Base-by-base conservation (phyloP, 2,113 vertebrate genomes). In the Synchiropus splendidus region DNA sequence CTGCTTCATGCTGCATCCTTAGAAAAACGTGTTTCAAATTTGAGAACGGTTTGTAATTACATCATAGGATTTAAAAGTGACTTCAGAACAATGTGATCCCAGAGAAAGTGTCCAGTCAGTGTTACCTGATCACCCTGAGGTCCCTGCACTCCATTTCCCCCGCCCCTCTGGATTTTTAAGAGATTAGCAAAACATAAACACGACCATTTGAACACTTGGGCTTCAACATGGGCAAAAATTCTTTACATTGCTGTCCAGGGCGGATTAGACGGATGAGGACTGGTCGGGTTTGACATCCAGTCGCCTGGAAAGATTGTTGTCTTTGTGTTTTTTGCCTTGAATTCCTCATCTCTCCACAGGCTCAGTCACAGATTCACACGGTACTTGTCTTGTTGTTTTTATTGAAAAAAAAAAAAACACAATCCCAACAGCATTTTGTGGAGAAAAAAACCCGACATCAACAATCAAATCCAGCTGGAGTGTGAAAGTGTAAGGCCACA, bases 401-500 rank as follows among this genome's bases (percentile, higher is more conserved):
- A 82, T 79, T 83, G 63, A 55, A 70, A 70, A 77, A 70, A 61
- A 30, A 6, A 45, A 48, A 16, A 35, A 61, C 74, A 75, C 45
- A 42, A 59, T 52, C 65, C 62, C 64, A 74, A 68, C 45, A 70
- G 45, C 31, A 39, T 64, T 16, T 18, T 56, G 58, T 70, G 67
- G 46, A 49, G 64, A 51, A 67, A 42, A 67, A 27, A 8, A 27
- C 21, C 39, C 30, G 27, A 40, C 39, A 58, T 38, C 17, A 64
- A 67, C 14, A 51, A 45, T 39, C 71, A 35, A 38, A 45, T 51
- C 54, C n/a, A n/a, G n/a, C n/a, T n/a, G n/a, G n/a, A n/a, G 36
- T 18, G 45, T 56, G 53, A 10, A 9, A 51, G 14, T 51, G 35
- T 16, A 33, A 5, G 34, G 50, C 47, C 45, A 44, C 36, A 18